These are phyloP conservation scores for Propithecus perrieri DNA, from an alignment of 2,797 vertebrate genomes.

Conservation along the genomic window DNA sequence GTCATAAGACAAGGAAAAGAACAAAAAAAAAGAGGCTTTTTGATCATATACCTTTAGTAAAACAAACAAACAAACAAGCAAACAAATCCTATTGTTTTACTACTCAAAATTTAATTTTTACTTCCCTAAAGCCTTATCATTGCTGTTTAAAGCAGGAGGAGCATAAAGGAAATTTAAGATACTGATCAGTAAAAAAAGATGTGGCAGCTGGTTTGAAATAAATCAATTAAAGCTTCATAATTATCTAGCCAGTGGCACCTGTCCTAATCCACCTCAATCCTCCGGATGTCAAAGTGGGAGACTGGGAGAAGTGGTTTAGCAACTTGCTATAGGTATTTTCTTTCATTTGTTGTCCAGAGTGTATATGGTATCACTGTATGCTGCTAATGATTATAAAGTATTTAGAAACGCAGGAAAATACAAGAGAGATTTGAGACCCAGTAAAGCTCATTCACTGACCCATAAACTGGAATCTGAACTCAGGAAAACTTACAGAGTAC, in stretches of 20 bases:
- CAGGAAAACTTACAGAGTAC: background rate
- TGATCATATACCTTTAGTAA: background rate
- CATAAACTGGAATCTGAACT: background rate
- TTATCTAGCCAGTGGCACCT: constrained; percentile 26
- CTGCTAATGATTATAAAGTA: constrained; percentile 53
- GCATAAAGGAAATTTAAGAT: constrained; percentile 36
- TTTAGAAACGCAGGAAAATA: constrained; percentile 38
- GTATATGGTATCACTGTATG: background rate
- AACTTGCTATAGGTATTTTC: background rate
- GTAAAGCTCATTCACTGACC: constrained; percentile 27
- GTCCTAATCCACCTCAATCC: background rate
- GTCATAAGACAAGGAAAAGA: background rate
- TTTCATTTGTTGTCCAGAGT: constrained; percentile 9
- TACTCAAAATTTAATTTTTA: constrained; percentile 44
- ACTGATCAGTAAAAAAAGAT: background rate
- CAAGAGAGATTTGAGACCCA: constrained; percentile 3
- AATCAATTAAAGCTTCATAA: constrained; percentile 57
- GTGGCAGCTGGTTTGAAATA: constrained; percentile 35
- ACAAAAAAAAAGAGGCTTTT: background rate
- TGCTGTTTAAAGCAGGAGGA: background rate
- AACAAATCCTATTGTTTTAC: background rate
- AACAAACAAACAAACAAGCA: background rate
- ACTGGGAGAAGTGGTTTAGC: background rate
- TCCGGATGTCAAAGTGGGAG: background rate
- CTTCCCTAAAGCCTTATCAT: background rate